Percentiles rank a stretch among this genome's conserved stretches.
These are phyloP conservation scores for Prosopocoilus inquinatus DNA, from an alignment of 2,888 invertebrate species.

Conservation along the genomic window DNA sequence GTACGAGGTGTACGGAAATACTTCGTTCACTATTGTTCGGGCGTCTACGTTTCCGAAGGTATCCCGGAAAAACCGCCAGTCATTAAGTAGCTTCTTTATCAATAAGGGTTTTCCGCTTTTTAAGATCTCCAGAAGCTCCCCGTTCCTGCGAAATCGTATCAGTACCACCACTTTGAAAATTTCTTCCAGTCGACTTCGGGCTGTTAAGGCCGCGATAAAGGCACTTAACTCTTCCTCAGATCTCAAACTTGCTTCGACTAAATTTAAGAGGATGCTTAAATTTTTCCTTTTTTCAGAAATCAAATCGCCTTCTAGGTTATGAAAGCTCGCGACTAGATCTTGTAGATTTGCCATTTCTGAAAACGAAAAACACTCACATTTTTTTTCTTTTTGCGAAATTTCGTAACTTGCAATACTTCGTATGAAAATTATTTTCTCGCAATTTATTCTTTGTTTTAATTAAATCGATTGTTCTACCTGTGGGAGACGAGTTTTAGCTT, in stretches of 20 bases:
- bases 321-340: constrained; percentile 8
- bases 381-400: too few relatives aligned
- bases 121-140: constrained; percentile 16
- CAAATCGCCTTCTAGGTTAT: constrained; percentile 5
- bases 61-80: constrained; percentile 8
- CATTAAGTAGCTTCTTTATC: constrained; percentile 19
- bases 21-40: constrained; percentile 10
- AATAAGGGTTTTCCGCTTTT: constrained; percentile 16
- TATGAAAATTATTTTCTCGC: background rate
- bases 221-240: constrained; percentile 7
- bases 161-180: constrained; percentile 17
- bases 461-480: too few relatives aligned
- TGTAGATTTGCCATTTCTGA: background rate
- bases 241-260: background rate
- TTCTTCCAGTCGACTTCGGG: constrained; percentile 19
- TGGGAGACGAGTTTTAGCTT: too few relatives aligned
- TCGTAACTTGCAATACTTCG: too few relatives aligned
- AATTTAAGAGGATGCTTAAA: constrained; percentile 10
- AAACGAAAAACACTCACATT: too few relatives aligned
- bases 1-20: constrained; percentile 22
- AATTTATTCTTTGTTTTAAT: too few relatives aligned
- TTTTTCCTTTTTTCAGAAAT: constrained; percentile 15
- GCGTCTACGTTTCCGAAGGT: constrained; percentile 9
- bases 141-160: constrained; percentile 13
- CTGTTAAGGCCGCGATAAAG: constrained; percentile 8